A percentile compares a stretch with the other conserved stretches of the same genome.
phyloP scores from a whole-genome alignment of 37 sponge, comb jelly and placozoan species.

The Agelas oroides region DNA sequence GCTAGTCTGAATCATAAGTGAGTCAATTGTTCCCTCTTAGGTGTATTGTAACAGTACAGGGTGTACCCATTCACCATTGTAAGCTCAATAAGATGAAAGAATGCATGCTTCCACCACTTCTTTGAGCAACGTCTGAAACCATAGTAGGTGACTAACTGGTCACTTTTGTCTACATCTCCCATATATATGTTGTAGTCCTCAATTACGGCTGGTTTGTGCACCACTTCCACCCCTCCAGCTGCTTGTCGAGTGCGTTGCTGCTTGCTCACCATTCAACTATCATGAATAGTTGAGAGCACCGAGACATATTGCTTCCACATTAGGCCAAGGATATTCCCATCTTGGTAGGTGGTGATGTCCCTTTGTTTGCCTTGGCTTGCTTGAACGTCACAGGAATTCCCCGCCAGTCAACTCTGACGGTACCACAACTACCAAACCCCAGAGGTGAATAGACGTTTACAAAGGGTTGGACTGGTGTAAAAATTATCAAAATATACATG shows the following conservation, averaged over 20 bases:
- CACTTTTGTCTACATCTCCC: conserved; percentile 48
- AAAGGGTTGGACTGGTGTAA: conserved; percentile 55
- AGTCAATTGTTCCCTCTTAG: neutral
- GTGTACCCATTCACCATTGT: conserved; percentile 44
- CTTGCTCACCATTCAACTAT: conserved; percentile 1
- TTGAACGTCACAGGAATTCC: conserved; percentile 42
- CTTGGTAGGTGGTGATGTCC: neutral
- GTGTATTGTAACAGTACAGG: conserved; percentile 7
- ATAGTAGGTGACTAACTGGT: conserved; percentile 49
- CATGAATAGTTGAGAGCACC: conserved; percentile 36
- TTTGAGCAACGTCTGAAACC: conserved; percentile 17
- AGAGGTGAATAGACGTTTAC: neutral
- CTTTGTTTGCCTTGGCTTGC: conserved; percentile 1
- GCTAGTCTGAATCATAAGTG: conserved; percentile 28
- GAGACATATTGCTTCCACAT: conserved; percentile 30
- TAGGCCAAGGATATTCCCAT: conserved; percentile 2
- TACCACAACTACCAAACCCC: conserved; percentile 61
- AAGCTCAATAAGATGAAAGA: conserved; percentile 35
- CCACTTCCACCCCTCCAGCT: conserved; percentile 14
- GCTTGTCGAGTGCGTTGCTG: neutral
- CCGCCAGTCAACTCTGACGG: conserved; percentile 19
- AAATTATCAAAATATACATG: conserved; percentile 50
- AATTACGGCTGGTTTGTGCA: conserved; percentile 30
- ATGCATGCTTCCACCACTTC: conserved; percentile 46
- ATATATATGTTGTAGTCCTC: conserved; percentile 49